A percentile compares a stretch with the other conserved stretches of the same genome.
These are phyloP conservation scores for Ryuthela nishihirai DNA, from an alignment of 2,888 invertebrate species.

Conservation along the genomic window DNA sequence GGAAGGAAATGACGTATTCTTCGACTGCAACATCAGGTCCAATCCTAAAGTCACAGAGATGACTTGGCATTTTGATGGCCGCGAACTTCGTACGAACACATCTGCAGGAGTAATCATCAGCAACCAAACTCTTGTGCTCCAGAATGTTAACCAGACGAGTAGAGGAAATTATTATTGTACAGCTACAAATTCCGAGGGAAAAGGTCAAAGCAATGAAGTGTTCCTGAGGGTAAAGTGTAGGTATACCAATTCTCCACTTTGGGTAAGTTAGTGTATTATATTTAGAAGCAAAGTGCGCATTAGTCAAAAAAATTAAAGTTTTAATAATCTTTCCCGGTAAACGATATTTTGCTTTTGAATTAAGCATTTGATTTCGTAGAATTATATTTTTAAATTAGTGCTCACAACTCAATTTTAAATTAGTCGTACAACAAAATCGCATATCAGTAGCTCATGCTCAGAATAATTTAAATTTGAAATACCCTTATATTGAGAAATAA, in stretches of 20 bases:
- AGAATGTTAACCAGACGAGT: slow-evolving; percentile 27
- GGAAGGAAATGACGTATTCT: slow-evolving; percentile 38
- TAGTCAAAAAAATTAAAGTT: too few species aligned
- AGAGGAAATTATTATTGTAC: slow-evolving; percentile 27
- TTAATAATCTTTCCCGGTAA: too few species aligned
- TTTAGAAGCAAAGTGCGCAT: neutral
- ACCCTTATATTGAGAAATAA: too few species aligned
- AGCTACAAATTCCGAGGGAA: slow-evolving; percentile 40
- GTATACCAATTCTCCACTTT: slow-evolving; percentile 6
- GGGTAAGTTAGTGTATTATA: neutral
- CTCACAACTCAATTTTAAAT: too few species aligned
- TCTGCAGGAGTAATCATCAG: slow-evolving; percentile 35
- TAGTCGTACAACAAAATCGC: too few species aligned
- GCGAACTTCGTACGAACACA: slow-evolving; percentile 28
- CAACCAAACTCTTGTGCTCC: slow-evolving; percentile 31
- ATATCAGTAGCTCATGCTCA: too few species aligned
- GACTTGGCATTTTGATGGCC: slow-evolving; percentile 35
- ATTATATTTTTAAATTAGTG: too few species aligned
- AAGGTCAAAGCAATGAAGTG: slow-evolving; percentile 41
- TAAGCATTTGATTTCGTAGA: too few species aligned
- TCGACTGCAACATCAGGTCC: slow-evolving; percentile 38
- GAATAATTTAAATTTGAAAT: too few species aligned
- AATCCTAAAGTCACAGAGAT: slow-evolving; percentile 37
- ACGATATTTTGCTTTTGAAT: too few species aligned
- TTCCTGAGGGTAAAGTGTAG: slow-evolving; percentile 43